Evolutionary conservation across 2,888 invertebrate species (phyloP).

Genomic region (Mythimna pallens): DNA sequence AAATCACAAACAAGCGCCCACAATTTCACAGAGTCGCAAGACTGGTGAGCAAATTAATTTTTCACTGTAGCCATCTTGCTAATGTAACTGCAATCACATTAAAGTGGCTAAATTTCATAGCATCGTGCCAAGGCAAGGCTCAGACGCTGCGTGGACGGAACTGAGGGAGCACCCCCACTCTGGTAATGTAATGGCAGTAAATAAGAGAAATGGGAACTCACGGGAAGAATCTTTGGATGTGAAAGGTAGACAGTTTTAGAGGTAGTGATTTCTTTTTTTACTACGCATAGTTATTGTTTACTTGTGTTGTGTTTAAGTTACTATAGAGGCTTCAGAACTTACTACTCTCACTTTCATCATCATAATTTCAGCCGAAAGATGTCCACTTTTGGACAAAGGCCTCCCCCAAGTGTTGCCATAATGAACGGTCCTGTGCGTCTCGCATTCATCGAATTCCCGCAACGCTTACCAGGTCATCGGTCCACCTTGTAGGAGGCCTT

Average conservation of each 20-base stretch:
- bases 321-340: not conserved
- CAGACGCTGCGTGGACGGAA: conserved; percentile 15
- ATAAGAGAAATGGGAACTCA: conserved; percentile 11
- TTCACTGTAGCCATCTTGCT: conserved; percentile 30
- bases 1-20: not conserved
- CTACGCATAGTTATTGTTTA: not conserved
- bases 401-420: no score
- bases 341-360: not conserved
- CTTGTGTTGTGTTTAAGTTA: not conserved
- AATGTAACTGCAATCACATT: conserved; percentile 29
- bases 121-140: conserved; percentile 9
- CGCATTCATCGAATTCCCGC: no score
- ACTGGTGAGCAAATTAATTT: conserved; percentile 15
- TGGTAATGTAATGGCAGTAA: conserved; percentile 28
- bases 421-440: no score
- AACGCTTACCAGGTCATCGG: no score
- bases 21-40: not conserved
- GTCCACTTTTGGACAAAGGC: no score
- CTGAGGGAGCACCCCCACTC: conserved; percentile 1
- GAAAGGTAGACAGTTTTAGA: not conserved
- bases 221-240: conserved; percentile 1
- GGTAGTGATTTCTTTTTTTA: not conserved
- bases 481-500: no score
- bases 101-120: conserved; percentile 37
- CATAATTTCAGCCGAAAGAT: no score